phyloP scores from a whole-genome alignment of 64 coral and sea anemone genomes.

The Dendronephthya gigantea region DNA sequence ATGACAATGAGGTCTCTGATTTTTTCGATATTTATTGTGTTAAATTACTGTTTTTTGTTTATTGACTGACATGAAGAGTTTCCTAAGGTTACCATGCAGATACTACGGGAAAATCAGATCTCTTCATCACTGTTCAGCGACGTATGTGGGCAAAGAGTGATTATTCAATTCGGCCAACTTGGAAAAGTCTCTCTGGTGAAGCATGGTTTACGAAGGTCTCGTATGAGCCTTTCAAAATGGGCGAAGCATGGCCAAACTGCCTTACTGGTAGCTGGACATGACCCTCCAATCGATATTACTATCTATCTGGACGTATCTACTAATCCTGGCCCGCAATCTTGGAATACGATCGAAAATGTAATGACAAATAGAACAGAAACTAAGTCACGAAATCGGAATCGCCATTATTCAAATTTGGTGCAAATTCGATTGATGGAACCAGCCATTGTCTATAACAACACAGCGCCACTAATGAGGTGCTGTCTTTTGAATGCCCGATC shows the following conservation, averaged over 20 bases:
- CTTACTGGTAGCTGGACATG: slow-evolving; percentile 36
- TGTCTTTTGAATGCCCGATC: background rate
- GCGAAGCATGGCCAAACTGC: slow-evolving; percentile 29
- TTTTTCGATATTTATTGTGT: slow-evolving; percentile 21
- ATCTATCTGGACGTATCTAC: slow-evolving; percentile 23
- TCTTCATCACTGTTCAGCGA: background rate
- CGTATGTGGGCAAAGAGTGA: background rate
- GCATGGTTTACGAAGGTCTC: slow-evolving; percentile 31
- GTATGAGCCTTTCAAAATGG: slow-evolving; percentile 37
- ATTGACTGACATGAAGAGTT: background rate
- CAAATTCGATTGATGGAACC: no score
- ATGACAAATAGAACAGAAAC: no score
- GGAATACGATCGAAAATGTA: background rate
- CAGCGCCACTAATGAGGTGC: no score
- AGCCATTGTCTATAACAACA: no score
- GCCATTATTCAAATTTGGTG: no score
- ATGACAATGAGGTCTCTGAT: no score
- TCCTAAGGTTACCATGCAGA: background rate
- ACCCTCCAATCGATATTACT: slow-evolving; percentile 43
- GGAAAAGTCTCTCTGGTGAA: slow-evolving; percentile 22
- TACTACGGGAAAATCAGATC: background rate
- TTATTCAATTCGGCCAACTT: slow-evolving; percentile 22
- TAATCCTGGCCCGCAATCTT: slow-evolving; percentile 29
- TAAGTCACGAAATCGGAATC: no score
- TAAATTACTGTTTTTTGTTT: slow-evolving; percentile 27